A percentile compares a stretch with the other conserved stretches of the same genome.
Evolutionary conservation across 2,888 invertebrate genomes (phyloP).

Genomic region (Amiota minor): DNA sequence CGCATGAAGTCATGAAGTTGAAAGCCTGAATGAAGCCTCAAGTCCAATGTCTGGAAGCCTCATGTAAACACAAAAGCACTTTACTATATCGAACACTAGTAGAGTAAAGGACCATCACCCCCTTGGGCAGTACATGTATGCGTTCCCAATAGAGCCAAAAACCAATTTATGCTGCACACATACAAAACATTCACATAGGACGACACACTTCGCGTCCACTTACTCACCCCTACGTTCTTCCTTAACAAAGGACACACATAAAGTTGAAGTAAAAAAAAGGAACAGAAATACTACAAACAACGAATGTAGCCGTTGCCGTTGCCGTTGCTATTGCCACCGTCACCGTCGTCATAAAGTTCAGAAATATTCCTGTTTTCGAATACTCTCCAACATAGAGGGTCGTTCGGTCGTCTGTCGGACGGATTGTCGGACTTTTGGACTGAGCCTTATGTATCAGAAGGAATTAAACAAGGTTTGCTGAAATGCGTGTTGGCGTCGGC

Average conservation of each 20-base stretch:
- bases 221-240: neutral
- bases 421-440: constrained; percentile 2
- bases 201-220: neutral
- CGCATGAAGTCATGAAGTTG: neutral
- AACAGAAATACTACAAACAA: constrained; percentile 1
- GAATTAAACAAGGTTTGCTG: too few species aligned
- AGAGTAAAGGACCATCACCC: neutral
- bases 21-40: too few species aligned
- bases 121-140: neutral
- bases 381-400: too few species aligned
- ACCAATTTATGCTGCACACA: constrained; percentile 33
- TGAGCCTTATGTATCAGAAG: too few species aligned
- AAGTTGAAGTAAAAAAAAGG: neutral
- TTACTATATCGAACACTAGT: constrained; percentile 14
- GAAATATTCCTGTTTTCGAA: neutral
- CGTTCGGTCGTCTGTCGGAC: neutral
- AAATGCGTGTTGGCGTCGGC: neutral
- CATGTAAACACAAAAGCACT: constrained; percentile 26
- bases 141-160: constrained; percentile 13
- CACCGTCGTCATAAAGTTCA: neutral
- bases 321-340: neutral
- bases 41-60: too few species aligned
- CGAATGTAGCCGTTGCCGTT: neutral
- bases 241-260: neutral
- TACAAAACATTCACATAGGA: neutral